Evolutionary conservation across 2,113 vertebrate species (phyloP), one percentile per base, ranked within the genome.

Genomic region (Passer domesticus): DNA sequence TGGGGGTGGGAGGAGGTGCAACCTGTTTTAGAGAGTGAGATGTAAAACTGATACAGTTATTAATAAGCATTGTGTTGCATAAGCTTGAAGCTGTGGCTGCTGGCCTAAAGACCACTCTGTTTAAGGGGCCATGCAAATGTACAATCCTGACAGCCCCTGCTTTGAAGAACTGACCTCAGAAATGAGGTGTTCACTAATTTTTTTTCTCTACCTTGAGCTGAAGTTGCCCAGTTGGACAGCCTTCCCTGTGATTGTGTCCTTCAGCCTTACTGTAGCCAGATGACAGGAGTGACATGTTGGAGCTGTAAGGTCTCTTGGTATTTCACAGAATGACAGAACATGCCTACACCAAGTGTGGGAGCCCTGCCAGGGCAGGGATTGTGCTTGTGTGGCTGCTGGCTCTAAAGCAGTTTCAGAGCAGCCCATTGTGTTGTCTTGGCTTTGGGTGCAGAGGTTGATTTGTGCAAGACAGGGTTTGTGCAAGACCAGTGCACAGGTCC

Each of bases 1-100:
- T 95, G 95, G 75, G 83, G 94, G 95, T 90, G 95, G 95, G 60
- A 96, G 89, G 86, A 97, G 83, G 96, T 89, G 35, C 68, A 90
- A 77, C 55, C 60, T 86, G 53, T 78, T 96, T 95, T 86, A 95
- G 90, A 80, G 59, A 81, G 44, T 8, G 52, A 94, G 41, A 70
- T 92, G 52, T 59, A 94, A 74, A 95, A 93, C 28, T 92, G 88
- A 92, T 75, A 64, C 16, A 78, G 83, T 86, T 96, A 93, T 93
- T 95, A 97, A 92, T 95, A 95, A 94, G 31, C 56, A 35, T 93
- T 93, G 28, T 59, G 76, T 94, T 96, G 41, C 78, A 72, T 95
- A 95, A 96, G 60, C 52, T 49, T 4, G 1, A 24, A 85, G n/a
- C 5, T 1, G 50, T 58, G 76, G 35, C 78, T 76, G 74, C 69